phyloP scores from a whole-genome alignment of 2,113 vertebrate genomes.

The Catagonus wagneri region DNA sequence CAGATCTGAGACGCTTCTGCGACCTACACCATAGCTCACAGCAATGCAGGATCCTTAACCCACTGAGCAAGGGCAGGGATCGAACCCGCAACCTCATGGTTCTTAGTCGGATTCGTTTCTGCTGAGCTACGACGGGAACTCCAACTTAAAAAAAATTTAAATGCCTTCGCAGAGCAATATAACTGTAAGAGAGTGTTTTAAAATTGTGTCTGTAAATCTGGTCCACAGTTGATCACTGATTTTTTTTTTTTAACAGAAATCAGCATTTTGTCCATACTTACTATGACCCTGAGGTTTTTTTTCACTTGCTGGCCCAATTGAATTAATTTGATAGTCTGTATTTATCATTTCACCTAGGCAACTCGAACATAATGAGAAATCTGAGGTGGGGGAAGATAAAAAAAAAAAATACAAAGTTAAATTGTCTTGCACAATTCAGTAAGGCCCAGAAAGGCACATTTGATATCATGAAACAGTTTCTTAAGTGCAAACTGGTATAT shows the following conservation, averaged over 20 bases:
- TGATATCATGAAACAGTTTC: background rate
- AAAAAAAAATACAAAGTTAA: background rate
- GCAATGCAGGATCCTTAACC: no score
- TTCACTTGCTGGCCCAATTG: background rate
- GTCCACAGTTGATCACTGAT: background rate
- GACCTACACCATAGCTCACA: no score
- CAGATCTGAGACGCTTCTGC: no score
- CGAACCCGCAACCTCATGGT: no score
- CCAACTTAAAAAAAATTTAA: background rate
- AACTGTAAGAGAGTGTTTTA: background rate
- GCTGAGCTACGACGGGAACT: no score
- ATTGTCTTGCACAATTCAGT: background rate
- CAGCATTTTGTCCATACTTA: background rate
- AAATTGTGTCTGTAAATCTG: slow-evolving; percentile 3
- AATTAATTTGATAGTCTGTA: background rate
- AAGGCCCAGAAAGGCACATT: background rate
- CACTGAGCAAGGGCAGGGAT: no score
- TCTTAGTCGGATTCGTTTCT: no score
- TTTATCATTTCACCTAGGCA: background rate
- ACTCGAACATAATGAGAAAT: background rate
- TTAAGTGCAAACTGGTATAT: background rate
- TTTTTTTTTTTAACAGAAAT: slow-evolving; percentile 1
- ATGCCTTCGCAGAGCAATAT: background rate
- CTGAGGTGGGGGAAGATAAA: background rate
- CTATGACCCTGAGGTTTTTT: background rate